Conservation (phyloP, 2,888 invertebrate genomes). For the Ophion ellenae region DNA sequence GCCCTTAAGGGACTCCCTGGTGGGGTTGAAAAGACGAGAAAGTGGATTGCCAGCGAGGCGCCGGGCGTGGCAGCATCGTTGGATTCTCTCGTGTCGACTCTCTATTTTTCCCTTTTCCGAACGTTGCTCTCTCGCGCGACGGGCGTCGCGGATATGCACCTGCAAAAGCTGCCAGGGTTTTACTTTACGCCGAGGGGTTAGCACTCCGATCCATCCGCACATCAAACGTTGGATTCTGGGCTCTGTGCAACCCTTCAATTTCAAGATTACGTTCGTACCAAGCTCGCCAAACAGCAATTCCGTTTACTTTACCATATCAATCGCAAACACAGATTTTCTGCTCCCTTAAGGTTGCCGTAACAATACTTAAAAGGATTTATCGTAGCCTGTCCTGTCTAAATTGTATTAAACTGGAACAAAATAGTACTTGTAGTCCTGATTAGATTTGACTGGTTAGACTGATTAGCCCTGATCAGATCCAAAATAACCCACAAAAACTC, state of each 20-base stretch:
- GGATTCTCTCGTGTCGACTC: slow-evolving; percentile 25
- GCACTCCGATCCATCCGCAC: slow-evolving; percentile 20
- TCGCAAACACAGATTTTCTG: slow-evolving; percentile 10
- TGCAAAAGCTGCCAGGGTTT: slow-evolving; percentile 43
- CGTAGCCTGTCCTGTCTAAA: too few species aligned
- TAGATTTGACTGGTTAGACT: too few species aligned
- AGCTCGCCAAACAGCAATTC: slow-evolving; percentile 35
- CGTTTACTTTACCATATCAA: slow-evolving; percentile 66
- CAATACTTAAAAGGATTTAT: background rate
- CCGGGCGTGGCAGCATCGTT: slow-evolving; percentile 60
- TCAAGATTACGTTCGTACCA: slow-evolving; percentile 41
- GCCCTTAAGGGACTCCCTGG: slow-evolving; percentile 23
- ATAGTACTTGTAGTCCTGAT: too few species aligned
- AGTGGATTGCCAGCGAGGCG: slow-evolving; percentile 38
- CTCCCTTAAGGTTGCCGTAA: background rate
- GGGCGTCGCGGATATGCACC: slow-evolving; percentile 65
- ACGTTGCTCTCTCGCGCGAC: slow-evolving; percentile 61
- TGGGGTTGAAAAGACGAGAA: slow-evolving; percentile 48
- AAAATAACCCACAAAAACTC: too few species aligned
- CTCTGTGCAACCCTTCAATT: slow-evolving; percentile 54
- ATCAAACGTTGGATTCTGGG: slow-evolving; percentile 61
- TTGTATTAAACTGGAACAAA: too few species aligned
- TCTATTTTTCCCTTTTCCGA: slow-evolving; percentile 42
- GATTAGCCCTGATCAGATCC: too few species aligned
- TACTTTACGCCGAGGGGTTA: slow-evolving; percentile 17